These are phyloP conservation scores for Riparia riparia DNA, from an alignment of 2,113 vertebrate species.

Conservation along the genomic window DNA sequence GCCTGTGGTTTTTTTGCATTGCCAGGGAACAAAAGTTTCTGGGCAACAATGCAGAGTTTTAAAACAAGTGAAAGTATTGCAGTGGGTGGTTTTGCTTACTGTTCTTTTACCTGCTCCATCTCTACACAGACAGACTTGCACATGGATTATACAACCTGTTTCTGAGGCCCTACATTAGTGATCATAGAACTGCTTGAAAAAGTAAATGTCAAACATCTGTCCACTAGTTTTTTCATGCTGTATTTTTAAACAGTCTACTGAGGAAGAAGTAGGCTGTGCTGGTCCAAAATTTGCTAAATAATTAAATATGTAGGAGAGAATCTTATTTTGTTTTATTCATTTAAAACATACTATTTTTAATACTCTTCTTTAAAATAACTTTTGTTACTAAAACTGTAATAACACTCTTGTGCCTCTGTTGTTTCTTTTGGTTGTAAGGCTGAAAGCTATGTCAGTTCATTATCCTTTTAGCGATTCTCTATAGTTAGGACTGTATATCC, in stretches of 20 bases:
- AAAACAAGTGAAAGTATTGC: constrained; percentile 15
- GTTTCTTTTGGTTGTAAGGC: background rate
- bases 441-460: background rate
- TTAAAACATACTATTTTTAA: background rate
- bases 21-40: constrained; percentile 29
- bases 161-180: background rate
- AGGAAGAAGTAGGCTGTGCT: background rate
- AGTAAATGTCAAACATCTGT: constrained; percentile 7
- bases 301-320: background rate
- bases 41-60: background rate
- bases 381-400: background rate
- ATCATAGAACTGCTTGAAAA: background rate
- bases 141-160: background rate
- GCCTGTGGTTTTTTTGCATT: constrained; percentile 29
- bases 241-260: background rate
- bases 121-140: background rate
- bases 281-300: background rate
- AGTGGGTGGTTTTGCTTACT: background rate
- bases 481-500: background rate
- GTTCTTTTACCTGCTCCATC: accelerated
- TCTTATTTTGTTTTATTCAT: background rate
- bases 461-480: background rate
- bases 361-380: background rate
- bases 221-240: background rate
- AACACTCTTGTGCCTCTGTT: background rate